Conservation (phyloP, 2,113 vertebrate genomes). For the Ancistrus triradiatus region DNA sequence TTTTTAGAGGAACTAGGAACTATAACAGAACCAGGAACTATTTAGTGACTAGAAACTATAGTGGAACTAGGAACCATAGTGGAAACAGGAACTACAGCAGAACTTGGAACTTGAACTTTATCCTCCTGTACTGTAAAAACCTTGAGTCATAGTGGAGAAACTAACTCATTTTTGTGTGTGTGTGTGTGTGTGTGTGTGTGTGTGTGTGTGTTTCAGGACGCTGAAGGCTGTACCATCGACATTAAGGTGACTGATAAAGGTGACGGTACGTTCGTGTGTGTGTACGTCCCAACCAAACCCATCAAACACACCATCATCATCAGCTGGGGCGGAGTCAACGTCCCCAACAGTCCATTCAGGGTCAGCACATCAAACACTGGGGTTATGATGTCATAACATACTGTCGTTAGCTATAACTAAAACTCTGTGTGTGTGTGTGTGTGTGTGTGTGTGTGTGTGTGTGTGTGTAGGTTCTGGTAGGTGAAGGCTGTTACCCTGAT, state of each 20-base stretch:
- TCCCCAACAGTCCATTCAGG: conserved; percentile 90
- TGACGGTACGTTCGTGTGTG: conserved; percentile 82
- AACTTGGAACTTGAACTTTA: no score
- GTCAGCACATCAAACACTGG: conserved; percentile 62
- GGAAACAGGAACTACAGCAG: no score
- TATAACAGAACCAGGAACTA: no score
- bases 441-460: conserved; percentile 7
- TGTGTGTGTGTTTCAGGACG: conserved; percentile 69
- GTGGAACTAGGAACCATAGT: no score
- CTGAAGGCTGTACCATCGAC: conserved; percentile 84
- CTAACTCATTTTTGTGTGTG: not conserved
- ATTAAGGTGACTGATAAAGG: conserved; percentile 86
- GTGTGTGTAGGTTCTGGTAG: conserved; percentile 77
- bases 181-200: conserved; percentile 13
- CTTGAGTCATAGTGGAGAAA: no score
- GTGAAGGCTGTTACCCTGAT: conserved; percentile 87
- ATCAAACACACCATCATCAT: conserved; percentile 94
- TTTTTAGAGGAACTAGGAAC: no score
- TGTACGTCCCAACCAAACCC: conserved; percentile 85
- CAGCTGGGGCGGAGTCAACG: conserved; percentile 85
- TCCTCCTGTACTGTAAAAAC: no score
- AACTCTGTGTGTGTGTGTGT: not conserved
- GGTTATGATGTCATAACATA: no score
- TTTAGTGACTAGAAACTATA: no score
- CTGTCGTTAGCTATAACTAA: not conserved